phyloP scores from a whole-genome alignment of 2,797 vertebrate species.

The Siniperca obscura region DNA sequence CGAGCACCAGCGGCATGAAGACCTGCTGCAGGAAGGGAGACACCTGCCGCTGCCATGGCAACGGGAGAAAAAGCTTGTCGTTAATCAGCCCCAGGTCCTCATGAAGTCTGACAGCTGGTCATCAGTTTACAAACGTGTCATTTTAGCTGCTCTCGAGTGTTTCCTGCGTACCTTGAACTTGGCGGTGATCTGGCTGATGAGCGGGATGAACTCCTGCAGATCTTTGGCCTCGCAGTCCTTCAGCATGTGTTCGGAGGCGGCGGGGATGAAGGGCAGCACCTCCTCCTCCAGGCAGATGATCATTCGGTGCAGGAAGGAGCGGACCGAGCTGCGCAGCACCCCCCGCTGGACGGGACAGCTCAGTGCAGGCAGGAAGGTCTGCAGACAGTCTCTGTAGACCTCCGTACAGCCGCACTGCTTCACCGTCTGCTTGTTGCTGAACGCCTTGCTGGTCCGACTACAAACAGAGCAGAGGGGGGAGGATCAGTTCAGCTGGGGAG shows the following conservation, averaged over 20 bases:
- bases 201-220: slow-evolving; percentile 99
- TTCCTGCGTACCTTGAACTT: slow-evolving; percentile 93
- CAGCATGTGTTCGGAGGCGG: slow-evolving; percentile 97
- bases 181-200: slow-evolving; percentile 98
- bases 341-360: slow-evolving; percentile 95
- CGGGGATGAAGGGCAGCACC: slow-evolving; percentile 96
- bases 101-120: not conserved
- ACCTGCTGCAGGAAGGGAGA: slow-evolving; percentile 98
- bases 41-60: slow-evolving; percentile 89
- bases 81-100: not conserved
- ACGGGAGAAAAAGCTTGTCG: not conserved
- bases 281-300: slow-evolving; percentile 99
- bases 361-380: slow-evolving; percentile 94
- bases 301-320: slow-evolving; percentile 98
- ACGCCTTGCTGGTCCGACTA: slow-evolving; percentile 98
- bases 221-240: slow-evolving; percentile 98
- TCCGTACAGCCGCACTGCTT: slow-evolving; percentile 96
- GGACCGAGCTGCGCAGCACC: slow-evolving; percentile 91
- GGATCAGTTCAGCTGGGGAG: too few relatives aligned
- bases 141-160: too few relatives aligned
- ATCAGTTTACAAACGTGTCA: not conserved
- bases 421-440: slow-evolving; percentile 99
- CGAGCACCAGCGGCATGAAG: slow-evolving; percentile 96
- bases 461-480: not conserved
- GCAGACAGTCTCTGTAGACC: slow-evolving; percentile 96